These are phyloP conservation scores for Hormaphis cornu DNA, from an alignment of 1,140 invertebrate genomes.

Conservation along the genomic window DNA sequence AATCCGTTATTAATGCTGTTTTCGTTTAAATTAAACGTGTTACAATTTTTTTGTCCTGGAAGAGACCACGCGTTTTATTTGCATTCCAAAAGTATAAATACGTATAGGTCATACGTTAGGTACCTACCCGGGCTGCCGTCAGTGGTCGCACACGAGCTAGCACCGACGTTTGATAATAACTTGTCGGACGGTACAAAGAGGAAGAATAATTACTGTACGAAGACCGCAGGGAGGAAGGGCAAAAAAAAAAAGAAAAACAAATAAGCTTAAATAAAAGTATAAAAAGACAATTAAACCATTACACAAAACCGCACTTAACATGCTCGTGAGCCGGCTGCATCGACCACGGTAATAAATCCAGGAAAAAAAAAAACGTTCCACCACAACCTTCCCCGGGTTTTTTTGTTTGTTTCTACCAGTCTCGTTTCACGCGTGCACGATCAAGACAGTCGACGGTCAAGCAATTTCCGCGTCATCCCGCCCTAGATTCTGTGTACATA, in stretches of 20 bases:
- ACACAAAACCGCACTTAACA: constrained; percentile 27
- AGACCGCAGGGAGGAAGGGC: neutral
- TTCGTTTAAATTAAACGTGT: too few species aligned
- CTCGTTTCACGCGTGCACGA: neutral
- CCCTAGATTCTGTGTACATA: too few species aligned
- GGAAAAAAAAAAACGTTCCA: neutral
- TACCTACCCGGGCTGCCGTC: neutral
- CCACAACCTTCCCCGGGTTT: too few species aligned
- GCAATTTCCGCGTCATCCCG: neutral
- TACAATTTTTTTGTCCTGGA: too few species aligned
- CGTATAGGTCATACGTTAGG: neutral
- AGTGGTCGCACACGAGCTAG: too few species aligned
- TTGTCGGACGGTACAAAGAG: neutral
- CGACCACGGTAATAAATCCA: neutral
- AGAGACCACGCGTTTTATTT: too few species aligned
- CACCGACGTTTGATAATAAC: neutral
- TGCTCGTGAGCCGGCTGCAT: neutral
- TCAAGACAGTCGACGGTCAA: neutral
- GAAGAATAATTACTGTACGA: neutral
- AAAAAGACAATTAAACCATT: constrained; percentile 11
- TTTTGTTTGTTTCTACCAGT: too few species aligned
- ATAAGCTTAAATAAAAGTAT: neutral
- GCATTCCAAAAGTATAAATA: too few species aligned
- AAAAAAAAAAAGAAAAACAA: neutral
- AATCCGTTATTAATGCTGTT: too few species aligned